Conservation (phyloP, 2,113 vertebrate species). For the Gadus macrocephalus region DNA sequence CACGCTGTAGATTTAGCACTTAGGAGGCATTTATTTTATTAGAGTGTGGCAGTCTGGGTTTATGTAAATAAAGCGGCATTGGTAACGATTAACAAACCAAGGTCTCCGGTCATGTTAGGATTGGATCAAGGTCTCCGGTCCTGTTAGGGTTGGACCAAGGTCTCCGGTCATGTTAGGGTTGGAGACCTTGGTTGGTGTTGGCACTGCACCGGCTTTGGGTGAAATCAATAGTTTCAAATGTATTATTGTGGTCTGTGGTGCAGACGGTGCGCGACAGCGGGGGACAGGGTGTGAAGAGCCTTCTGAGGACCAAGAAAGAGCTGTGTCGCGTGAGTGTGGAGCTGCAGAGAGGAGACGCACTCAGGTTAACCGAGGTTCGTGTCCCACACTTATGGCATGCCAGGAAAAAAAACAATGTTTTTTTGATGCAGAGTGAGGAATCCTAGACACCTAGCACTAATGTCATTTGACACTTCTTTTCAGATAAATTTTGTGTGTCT, state of each 20-base stretch:
- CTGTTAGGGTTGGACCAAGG: too few species aligned
- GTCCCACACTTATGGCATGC: not conserved
- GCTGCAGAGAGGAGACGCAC: slow-evolving; percentile 66
- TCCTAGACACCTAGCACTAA: not conserved
- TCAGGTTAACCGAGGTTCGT: slow-evolving; percentile 82
- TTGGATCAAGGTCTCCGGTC: too few species aligned
- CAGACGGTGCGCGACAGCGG: slow-evolving; percentile 82
- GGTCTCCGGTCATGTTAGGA: too few species aligned
- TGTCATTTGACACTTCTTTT: slow-evolving; percentile 15
- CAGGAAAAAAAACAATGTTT: not conserved
- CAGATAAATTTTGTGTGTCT: slow-evolving; percentile 90
- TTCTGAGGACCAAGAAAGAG: slow-evolving; percentile 85
- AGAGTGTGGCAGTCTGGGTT: too few species aligned
- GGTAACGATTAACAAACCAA: too few species aligned
- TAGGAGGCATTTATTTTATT: too few species aligned
- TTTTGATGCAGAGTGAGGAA: not conserved
- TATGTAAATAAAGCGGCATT: too few species aligned
- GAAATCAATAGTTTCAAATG: not conserved
- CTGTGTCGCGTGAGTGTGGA: slow-evolving; percentile 81
- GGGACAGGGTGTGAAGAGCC: slow-evolving; percentile 78
- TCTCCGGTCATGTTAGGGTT: too few species aligned
- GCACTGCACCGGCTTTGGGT: too few species aligned
- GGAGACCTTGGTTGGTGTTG: too few species aligned
- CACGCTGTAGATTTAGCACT: too few species aligned
- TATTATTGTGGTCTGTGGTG: slow-evolving; percentile 22